Conservation (phyloP, 2,888 invertebrate genomes). For the Lasioglossum villosulum region DNA sequence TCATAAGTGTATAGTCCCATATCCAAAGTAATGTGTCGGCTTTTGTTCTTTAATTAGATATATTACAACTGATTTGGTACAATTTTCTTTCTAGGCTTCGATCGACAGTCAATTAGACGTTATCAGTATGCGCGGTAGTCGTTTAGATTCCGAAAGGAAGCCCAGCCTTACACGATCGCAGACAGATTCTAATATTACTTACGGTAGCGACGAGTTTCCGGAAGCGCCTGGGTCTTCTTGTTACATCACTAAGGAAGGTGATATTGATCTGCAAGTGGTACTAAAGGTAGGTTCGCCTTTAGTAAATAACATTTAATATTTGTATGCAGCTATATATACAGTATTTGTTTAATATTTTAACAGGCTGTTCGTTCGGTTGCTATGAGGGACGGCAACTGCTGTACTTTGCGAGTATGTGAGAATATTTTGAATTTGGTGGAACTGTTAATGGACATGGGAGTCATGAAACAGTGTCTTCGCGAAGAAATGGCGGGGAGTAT, state of each 20-base stretch:
- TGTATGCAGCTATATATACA: neutral
- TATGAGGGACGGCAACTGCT: constrained; percentile 92
- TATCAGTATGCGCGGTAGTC: constrained; percentile 85
- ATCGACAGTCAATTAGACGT: constrained; percentile 94
- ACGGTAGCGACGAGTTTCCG: constrained; percentile 93
- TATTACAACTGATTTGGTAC: neutral
- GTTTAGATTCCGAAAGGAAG: constrained; percentile 88
- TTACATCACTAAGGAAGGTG: constrained; percentile 98
- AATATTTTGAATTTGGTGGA: constrained; percentile 96
- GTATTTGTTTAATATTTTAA: constrained; percentile 22
- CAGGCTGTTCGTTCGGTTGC: constrained; percentile 95
- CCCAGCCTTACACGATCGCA: constrained; percentile 93
- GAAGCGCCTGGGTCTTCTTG: constrained; percentile 95
- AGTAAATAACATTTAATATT: neutral
- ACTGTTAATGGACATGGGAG: constrained; percentile 95
- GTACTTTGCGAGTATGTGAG: constrained; percentile 95
- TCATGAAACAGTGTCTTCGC: constrained; percentile 87
- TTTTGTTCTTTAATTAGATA: neutral
- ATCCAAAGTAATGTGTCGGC: neutral
- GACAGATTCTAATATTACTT: constrained; percentile 96
- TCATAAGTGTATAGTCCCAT: neutral
- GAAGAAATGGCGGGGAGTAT: constrained; percentile 86
- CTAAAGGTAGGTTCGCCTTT: constrained; percentile 87
- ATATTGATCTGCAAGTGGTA: constrained; percentile 95
- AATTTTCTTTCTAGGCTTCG: constrained; percentile 88